Evolutionary conservation across 2,797 vertebrate species (phyloP), one percentile per base, ranked within the genome.

Genomic region (Acipenser transmontanus): DNA sequence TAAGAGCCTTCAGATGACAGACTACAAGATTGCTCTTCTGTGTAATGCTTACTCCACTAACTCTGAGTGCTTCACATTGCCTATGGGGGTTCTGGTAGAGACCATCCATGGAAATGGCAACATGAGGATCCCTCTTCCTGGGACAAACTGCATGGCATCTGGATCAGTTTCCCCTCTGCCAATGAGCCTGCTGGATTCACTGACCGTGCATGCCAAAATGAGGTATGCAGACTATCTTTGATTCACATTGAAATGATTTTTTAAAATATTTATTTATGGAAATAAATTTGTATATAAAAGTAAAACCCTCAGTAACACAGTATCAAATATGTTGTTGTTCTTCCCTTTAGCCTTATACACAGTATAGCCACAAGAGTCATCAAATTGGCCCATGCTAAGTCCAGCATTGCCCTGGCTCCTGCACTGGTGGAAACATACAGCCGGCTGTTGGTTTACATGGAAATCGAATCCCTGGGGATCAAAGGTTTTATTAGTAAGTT

Each of bases 1-100:
- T 79, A 99, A 99, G 78, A 93, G 89, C 65, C 87, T 99, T 72
- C 95, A 93, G 61, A 99, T 99, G 97, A 94, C 93, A 1, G 97
- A 99, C 84, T 99, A 99, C 75, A 99, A 99, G 89, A 99, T 99
- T 66, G 97, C 97, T 10, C 87, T 99, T 76, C 81, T 99, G 67
- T 99, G 97, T 70, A 99, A 99, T 63, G 97, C 97, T 62, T 99
- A 99, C 77, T 98, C 96, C 77, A 99, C 97, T 69, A 99, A 99
- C 85, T 96, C 95, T 0, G 97, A 99, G 82, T 99, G 94, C 81
- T 99, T 99, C 85, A 94, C 94, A 0, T 89, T 99, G 76, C 97
- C 97, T 0, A 99, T 99, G 97, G 97, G 97, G 2, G 95, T 94
- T 5, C 85, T 99, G 65, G 97, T 99, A 48, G 97, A 99, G 83